A percentile compares a stretch with the other conserved stretches of the same genome.
phyloP scores from a whole-genome alignment of 2,797 vertebrate genomes.

The Lacerta viridis region DNA sequence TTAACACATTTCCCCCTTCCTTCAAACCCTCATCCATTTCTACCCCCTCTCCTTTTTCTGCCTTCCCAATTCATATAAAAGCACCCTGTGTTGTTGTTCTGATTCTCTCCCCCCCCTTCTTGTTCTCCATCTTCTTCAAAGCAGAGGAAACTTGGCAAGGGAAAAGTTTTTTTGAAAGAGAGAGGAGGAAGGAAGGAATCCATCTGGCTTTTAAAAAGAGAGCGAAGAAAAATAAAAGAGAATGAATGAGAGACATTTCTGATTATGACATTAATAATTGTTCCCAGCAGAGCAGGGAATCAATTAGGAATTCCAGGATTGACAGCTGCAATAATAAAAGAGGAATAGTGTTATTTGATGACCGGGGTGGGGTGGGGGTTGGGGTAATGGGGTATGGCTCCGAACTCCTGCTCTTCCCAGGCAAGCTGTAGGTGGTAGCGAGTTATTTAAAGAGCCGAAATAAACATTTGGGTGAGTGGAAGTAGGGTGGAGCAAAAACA shows the following conservation, averaged over 20 bases:
- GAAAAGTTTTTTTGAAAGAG: background rate
- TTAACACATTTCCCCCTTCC: background rate
- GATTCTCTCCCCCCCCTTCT: background rate
- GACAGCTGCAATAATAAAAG: background rate
- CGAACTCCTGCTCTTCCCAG: background rate
- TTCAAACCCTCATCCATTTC: background rate
- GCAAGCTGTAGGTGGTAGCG: background rate
- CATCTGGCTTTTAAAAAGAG: conserved; percentile 12
- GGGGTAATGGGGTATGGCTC: background rate
- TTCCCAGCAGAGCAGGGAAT: background rate
- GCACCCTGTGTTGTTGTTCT: background rate
- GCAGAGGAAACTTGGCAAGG: conserved; percentile 27
- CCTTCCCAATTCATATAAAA: conserved; percentile 40
- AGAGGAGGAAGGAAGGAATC: conserved; percentile 12
- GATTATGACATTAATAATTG: conserved; percentile 8
- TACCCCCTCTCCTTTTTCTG: background rate
- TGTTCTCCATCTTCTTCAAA: conserved; percentile 42
- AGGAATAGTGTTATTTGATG: conserved; percentile 25
- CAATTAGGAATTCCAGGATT: background rate
- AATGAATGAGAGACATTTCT: background rate
- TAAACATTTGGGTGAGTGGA: background rate
- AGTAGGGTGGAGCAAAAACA: too few relatives aligned
- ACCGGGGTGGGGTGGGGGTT: background rate
- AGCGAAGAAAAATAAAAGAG: background rate
- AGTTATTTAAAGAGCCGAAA: background rate